phyloP scores from a whole-genome alignment of 2,888 invertebrate genomes.

The Aspidiotus rigidus region DNA sequence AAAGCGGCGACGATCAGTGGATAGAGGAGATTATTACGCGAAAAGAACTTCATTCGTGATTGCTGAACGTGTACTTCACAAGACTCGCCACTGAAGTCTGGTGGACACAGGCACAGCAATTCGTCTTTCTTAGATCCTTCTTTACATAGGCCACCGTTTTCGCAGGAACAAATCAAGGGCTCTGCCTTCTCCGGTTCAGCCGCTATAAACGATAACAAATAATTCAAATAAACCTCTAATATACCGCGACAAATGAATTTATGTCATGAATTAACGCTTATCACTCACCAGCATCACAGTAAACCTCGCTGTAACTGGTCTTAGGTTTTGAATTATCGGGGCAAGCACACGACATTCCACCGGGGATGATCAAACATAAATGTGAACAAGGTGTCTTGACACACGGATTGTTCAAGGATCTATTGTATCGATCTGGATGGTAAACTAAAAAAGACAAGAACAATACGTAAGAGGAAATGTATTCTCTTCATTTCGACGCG shows the following conservation, averaged over 20 bases:
- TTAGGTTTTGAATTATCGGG: constrained; percentile 59
- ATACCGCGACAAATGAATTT: neutral
- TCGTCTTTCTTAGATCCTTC: constrained; percentile 49
- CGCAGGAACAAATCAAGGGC: constrained; percentile 72
- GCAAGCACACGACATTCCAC: constrained; percentile 80
- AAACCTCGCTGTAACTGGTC: constrained; percentile 47
- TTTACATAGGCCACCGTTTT: constrained; percentile 74
- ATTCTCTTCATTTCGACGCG: neutral
- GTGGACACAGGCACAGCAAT: constrained; percentile 62
- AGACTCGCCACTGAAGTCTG: constrained; percentile 60
- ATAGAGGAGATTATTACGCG: constrained; percentile 64
- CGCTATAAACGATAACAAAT: constrained; percentile 44
- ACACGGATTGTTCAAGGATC: constrained; percentile 59
- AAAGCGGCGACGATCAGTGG: constrained; percentile 71
- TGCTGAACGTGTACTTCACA: constrained; percentile 61
- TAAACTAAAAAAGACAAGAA: constrained; percentile 50
- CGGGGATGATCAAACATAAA: constrained; percentile 82
- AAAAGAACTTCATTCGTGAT: constrained; percentile 49
- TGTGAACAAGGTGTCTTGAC: constrained; percentile 72
- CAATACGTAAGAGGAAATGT: neutral
- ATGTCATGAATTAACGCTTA: too few species aligned
- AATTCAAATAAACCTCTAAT: neutral
- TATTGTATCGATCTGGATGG: constrained; percentile 75
- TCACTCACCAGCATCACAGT: constrained; percentile 65
- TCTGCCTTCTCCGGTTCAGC: constrained; percentile 63